Conservation (phyloP, 2,888 invertebrate species). For the Epirrhoe tristata region DNA sequence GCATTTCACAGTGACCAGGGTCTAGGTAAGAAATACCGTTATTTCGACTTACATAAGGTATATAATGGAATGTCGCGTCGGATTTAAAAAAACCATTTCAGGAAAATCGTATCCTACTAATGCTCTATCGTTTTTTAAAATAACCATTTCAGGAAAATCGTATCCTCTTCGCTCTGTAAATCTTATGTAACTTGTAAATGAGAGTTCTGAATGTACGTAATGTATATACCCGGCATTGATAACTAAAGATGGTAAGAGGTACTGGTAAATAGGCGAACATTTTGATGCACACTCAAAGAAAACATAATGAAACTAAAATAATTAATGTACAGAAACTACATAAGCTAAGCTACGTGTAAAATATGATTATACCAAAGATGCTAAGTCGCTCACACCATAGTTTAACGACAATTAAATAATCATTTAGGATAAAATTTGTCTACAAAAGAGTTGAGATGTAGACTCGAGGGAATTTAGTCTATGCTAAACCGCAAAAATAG, state of each 20-base stretch:
- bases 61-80: not conserved
- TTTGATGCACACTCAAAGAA: no score
- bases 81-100: no score
- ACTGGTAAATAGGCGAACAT: not conserved
- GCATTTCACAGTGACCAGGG: slow-evolving; percentile 35
- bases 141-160: no score
- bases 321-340: not conserved
- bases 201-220: not conserved
- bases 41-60: not conserved
- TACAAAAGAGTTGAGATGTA: not conserved
- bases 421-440: not conserved
- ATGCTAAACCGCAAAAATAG: no score
- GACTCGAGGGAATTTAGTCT: no score
- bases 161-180: no score
- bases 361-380: slow-evolving; percentile 12
- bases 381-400: not conserved
- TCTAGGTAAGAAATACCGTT: slow-evolving; percentile 27
- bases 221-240: not conserved
- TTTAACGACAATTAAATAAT: not conserved
- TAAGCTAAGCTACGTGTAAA: not conserved
- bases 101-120: no score
- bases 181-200: not conserved
- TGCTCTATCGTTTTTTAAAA: no score
- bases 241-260: not conserved
- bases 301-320: not conserved